Conservation (phyloP, 2,888 invertebrate genomes). For the Linnaemya vulpina region DNA sequence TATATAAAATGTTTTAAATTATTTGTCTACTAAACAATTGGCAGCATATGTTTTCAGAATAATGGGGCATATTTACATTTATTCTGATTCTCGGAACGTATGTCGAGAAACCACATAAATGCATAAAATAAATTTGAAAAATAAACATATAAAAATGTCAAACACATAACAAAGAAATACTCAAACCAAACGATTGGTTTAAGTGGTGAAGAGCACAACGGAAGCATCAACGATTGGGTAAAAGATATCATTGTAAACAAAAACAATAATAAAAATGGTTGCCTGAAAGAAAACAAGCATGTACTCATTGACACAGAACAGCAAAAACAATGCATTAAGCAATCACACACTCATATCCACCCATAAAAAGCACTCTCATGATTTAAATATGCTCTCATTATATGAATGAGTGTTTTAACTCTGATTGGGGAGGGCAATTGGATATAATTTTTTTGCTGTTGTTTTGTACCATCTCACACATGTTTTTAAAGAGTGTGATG, state of each 20-base stretch:
- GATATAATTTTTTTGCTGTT: background rate
- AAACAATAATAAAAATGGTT: constrained; percentile 60
- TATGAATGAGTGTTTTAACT: constrained; percentile 39
- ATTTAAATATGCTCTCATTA: constrained; percentile 23
- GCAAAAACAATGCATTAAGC: background rate
- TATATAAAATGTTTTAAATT: no score
- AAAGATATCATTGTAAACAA: background rate
- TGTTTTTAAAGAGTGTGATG: constrained; percentile 26
- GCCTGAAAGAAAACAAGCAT: constrained; percentile 28
- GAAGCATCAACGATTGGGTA: constrained; percentile 58
- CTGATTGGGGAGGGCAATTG: constrained; percentile 30
- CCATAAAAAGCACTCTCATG: background rate
- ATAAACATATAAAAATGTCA: constrained; percentile 1
- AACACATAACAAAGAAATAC: constrained; percentile 27
- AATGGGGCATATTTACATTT: background rate
- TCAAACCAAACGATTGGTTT: constrained; percentile 53
- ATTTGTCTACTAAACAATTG: no score
- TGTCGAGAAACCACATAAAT: background rate
- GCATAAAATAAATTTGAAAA: background rate
- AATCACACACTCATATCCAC: background rate
- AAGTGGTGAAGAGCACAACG: constrained; percentile 32
- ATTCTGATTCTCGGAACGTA: background rate
- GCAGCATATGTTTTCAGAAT: no score
- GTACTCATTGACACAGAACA: background rate
- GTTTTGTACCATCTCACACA: background rate